Base-by-base conservation (phyloP, 2,888 invertebrate genomes). In the Iselma pallidipennis region DNA sequence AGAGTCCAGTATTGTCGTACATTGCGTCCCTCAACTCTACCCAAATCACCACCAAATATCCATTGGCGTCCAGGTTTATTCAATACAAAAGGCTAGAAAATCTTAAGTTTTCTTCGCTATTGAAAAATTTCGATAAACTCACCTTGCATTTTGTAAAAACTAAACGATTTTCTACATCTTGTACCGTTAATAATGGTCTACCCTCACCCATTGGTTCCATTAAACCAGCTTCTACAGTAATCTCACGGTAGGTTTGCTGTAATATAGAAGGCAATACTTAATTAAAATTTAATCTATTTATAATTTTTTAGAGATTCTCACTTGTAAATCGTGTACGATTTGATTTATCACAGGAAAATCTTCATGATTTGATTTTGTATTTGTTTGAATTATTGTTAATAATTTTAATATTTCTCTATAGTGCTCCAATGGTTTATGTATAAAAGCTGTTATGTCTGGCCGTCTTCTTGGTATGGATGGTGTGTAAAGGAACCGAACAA, bases 91-190 rank as follows among this genome's bases (percentile, higher is more conserved):
- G 94, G 94, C 87, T 89, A 54, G 53, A 63, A 64, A 66, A 26
- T 57, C 50, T 28, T 14, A 12, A 57, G 28, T 26, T 57, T 50
- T 57, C 50, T 9, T n/a, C 29, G 10, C n/a, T 26, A 21, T 1
- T 33, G 12, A 9, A 25, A 1, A 61, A 58, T 7, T 29, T 28
- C n/a, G 25, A 25, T 6, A 25, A 25, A 68, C 77, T 78, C 76
- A 89, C 89, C 85, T 92, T 94, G 85, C 94, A 94, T 82, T 92
- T 90, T 74, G 94, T 94, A 83, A 95, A 95, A 73, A 95, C 94
- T 79, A 95, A 86, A 74, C 94, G 85, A 75, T 92, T 91, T 80
- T 94, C 94, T 67, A 95, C 85, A 79, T 95, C 94, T 75, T 92
- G 91, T 55, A 94, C 86, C 12, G 92, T 92, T 4, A 94, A 82